These are phyloP conservation scores for Spodoptera exigua DNA, from an alignment of 2,888 invertebrate species.

Conservation along the genomic window DNA sequence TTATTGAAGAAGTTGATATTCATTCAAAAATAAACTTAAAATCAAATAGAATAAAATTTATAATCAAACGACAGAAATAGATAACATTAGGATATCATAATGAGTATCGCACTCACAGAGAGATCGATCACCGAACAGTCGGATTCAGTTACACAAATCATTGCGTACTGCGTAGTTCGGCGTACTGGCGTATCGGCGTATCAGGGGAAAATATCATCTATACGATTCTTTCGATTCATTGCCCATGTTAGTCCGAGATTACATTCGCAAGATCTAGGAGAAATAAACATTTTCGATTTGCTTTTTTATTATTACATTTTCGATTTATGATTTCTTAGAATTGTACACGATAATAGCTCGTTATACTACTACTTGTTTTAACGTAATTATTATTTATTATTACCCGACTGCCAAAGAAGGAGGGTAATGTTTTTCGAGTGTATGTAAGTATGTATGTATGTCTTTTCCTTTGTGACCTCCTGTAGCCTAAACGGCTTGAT, in stretches of 20 bases:
- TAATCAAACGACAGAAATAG: constrained; percentile 2
- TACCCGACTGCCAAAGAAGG: too few species aligned
- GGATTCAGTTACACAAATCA: constrained; percentile 57
- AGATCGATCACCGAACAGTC: constrained; percentile 54
- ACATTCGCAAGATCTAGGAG: constrained; percentile 40
- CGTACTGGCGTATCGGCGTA: too few species aligned
- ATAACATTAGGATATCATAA: constrained; percentile 7
- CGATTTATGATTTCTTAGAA: not conserved
- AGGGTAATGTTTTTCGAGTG: too few species aligned
- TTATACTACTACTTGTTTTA: too few species aligned
- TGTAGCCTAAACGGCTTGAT: too few species aligned
- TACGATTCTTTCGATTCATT: constrained; percentile 59
- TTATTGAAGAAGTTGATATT: not conserved
- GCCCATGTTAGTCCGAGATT: constrained; percentile 49
- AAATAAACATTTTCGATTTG: constrained; percentile 28
- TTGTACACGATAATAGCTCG: not conserved
- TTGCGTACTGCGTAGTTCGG: constrained; percentile 19
- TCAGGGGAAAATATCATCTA: constrained; percentile 55
- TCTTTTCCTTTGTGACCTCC: too few species aligned
- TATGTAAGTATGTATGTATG: too few species aligned
- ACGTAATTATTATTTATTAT: too few species aligned
- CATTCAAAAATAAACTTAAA: not conserved
- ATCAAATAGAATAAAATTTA: not conserved
- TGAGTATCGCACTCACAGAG: constrained; percentile 18
- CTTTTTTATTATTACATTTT: constrained; percentile 20